A percentile compares a stretch with the other conserved stretches of the same genome.
Evolutionary conservation across 2,113 vertebrate species (phyloP).

Genomic region (Columbina picui): DNA sequence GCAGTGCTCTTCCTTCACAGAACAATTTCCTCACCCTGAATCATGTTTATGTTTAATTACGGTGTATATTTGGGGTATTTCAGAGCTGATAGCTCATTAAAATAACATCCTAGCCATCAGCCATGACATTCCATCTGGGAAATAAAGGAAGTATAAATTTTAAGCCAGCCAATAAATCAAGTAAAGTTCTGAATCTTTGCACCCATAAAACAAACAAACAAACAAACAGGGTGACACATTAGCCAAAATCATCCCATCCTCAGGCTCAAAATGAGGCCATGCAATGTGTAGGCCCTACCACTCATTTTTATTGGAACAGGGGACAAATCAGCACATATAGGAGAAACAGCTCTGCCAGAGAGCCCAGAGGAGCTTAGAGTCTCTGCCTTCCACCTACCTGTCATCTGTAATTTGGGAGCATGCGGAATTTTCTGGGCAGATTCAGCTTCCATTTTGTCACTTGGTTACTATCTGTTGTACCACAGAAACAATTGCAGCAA

Average conservation of each 20-base stretch:
- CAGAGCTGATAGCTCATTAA: background rate
- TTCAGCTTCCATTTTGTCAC: background rate
- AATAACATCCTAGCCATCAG: background rate
- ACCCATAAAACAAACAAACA: background rate
- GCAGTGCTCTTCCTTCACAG: background rate
- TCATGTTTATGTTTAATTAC: background rate
- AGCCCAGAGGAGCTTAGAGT: background rate
- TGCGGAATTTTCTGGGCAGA: background rate
- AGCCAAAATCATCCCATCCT: background rate
- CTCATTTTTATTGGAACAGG: background rate
- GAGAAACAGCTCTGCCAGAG: background rate
- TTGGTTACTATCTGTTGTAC: background rate
- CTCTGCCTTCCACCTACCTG: background rate
- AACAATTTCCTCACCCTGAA: background rate
- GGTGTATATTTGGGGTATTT: background rate
- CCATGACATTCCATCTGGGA: background rate
- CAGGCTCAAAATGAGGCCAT: background rate
- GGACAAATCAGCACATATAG: background rate
- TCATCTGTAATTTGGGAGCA: background rate
- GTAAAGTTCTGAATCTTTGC: background rate
- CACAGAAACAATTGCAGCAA: background rate
- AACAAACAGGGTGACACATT: accelerated
- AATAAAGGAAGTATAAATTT: background rate
- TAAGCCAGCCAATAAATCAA: background rate
- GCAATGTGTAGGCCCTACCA: accelerated